Conservation (phyloP, 2,888 invertebrate species). For the Sericinus montela region DNA sequence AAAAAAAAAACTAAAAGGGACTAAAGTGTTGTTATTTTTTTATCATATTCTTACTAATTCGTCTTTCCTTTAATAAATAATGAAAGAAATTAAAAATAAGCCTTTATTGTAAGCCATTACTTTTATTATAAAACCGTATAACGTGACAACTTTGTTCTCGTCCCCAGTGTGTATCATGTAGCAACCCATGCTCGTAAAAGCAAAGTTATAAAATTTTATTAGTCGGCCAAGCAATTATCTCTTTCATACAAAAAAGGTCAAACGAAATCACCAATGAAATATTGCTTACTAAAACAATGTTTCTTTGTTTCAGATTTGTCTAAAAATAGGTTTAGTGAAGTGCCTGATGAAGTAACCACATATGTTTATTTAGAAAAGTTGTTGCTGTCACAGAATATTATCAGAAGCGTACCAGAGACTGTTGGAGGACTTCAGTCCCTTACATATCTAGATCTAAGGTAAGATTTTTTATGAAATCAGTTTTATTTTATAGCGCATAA, state of each 20-base stretch:
- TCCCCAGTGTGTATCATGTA: conserved; percentile 4
- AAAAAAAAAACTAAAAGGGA: no score
- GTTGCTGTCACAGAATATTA: conserved; percentile 93
- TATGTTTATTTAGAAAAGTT: conserved; percentile 93
- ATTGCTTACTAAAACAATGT: conserved; percentile 12
- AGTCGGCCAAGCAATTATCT: conserved; percentile 6
- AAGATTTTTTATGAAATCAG: no score
- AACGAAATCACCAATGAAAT: conserved; percentile 2
- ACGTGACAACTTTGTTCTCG: conserved; percentile 26
- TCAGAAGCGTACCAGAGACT: conserved; percentile 91
- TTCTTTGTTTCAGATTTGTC: conserved; percentile 71
- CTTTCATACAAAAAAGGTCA: neutral
- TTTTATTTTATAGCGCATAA: no score
- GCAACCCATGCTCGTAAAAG: neutral
- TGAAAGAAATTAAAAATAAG: no score
- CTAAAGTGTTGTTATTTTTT: no score
- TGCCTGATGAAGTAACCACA: conserved; percentile 93
- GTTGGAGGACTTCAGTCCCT: conserved; percentile 91
- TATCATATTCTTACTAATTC: no score
- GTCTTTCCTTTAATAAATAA: no score
- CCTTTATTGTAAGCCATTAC: conserved; percentile 39
- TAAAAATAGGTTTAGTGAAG: conserved; percentile 87
- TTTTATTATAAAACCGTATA: conserved; percentile 34
- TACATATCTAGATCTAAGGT: conserved; percentile 94
- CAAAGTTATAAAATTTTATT: conserved; percentile 10